Evolutionary conservation across 2,113 vertebrate genomes (phyloP).

Genomic region (Fulica atra): DNA sequence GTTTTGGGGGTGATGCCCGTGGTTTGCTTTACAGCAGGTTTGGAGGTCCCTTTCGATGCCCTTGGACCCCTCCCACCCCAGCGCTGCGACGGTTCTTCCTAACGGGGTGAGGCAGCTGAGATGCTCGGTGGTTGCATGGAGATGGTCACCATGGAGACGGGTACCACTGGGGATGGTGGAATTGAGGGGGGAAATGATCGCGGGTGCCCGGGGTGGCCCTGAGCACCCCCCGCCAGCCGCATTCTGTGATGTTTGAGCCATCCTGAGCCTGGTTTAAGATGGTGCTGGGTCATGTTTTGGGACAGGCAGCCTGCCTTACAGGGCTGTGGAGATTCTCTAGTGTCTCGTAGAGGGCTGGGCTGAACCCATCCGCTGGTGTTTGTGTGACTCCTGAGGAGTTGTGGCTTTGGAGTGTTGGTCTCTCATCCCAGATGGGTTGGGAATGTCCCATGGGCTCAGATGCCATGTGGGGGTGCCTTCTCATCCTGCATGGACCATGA

Average conservation of each 20-base stretch:
- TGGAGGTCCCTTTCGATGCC: neutral
- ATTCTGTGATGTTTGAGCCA: neutral
- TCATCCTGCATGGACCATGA: rapidly evolving
- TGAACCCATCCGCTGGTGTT: rapidly evolving
- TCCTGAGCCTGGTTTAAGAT: neutral
- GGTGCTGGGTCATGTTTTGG: neutral
- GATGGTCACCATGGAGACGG: conserved; percentile 43
- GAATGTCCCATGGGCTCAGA: neutral
- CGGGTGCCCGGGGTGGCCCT: neutral
- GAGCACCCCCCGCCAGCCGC: rapidly evolving
- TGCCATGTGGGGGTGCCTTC: rapidly evolving
- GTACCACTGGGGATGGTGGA: neutral
- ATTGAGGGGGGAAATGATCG: neutral
- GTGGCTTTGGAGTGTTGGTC: rapidly evolving
- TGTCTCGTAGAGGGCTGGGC: neutral
- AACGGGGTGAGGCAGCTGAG: rapidly evolving
- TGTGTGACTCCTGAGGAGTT: rapidly evolving
- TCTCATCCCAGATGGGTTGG: neutral
- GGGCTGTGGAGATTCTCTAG: neutral
- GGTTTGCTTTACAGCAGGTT: neutral
- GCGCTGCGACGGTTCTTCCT: neutral
- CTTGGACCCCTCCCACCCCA: neutral
- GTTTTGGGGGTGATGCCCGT: rapidly evolving
- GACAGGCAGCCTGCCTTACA: neutral
- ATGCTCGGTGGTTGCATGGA: conserved; percentile 29